Evolutionary conservation across 1,140 invertebrate genomes (phyloP).

Genomic region (Neelides sp.): DNA sequence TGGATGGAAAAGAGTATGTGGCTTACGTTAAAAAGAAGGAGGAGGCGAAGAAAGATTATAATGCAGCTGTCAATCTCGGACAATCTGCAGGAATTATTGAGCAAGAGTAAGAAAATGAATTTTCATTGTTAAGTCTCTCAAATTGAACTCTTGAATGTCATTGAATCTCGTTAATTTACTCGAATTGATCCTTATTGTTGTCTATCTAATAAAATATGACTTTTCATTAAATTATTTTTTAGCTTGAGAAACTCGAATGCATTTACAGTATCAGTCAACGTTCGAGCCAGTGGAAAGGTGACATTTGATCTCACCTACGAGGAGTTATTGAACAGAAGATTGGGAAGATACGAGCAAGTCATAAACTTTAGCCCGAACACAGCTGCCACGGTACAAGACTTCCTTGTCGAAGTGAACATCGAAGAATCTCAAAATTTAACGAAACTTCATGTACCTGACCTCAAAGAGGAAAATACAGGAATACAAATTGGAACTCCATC

Average conservation of each 20-base stretch:
- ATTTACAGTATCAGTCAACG: slow-evolving; percentile 49
- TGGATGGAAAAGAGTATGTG: slow-evolving; percentile 41
- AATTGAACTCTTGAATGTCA: neutral
- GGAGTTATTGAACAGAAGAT: slow-evolving; percentile 44
- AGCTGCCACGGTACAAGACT: slow-evolving; percentile 32
- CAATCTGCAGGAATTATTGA: slow-evolving; percentile 42
- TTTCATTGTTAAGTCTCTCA: neutral
- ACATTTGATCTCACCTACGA: slow-evolving; percentile 53
- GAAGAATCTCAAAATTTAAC: slow-evolving; percentile 45
- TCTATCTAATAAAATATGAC: neutral
- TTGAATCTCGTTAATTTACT: neutral
- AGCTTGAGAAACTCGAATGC: slow-evolving; percentile 51
- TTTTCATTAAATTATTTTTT: neutral
- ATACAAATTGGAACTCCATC: neutral
- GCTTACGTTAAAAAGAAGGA: slow-evolving; percentile 48
- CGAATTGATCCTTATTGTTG: neutral
- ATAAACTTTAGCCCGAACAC: slow-evolving; percentile 47
- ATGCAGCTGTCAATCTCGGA: slow-evolving; percentile 45
- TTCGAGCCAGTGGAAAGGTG: slow-evolving; percentile 44
- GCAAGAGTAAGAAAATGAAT: slow-evolving; percentile 19
- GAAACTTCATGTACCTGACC: slow-evolving; percentile 42
- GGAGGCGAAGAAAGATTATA: slow-evolving; percentile 50
- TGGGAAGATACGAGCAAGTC: slow-evolving; percentile 47
- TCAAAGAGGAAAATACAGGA: slow-evolving; percentile 34
- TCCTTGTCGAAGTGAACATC: slow-evolving; percentile 46